Base-by-base conservation (phyloP, 2,888 invertebrate genomes). In the Eupithecia exiguata region DNA sequence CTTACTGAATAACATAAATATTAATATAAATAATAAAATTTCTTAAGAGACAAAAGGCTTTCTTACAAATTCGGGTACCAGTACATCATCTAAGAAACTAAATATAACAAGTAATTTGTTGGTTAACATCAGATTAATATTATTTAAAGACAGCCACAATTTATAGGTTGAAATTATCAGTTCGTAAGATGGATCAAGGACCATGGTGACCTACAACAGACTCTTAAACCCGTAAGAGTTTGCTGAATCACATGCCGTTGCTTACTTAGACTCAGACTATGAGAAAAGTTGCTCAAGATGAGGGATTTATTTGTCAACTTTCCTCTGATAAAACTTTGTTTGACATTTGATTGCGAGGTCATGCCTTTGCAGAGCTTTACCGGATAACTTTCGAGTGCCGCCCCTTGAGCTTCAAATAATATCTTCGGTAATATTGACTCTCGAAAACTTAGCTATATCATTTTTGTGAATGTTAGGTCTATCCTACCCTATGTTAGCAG, bases 231-330 rank as follows among this genome's bases (percentile, higher is more conserved):
- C 65, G 21, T 35, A 38, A 25, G 21, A 40, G 14, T 40, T 12
- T 6, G 36, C 21, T 78, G 79, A 86, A 88, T 88, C 89, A 87
- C 87, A 88, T 90, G 84, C 81, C 84, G 76, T 80, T 82, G 84
- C 85, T 86, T 84, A 4, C 30, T 30, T 30, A 30, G 30, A 30
- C 30, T 30, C 4, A 82, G 82, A 82, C 91, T 91, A 91, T 89
- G 89, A 89, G 91, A 89, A 92, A 93, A 93, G 89, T 93, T 92
- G 77, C 77, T 83, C 83, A 81, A 83, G 80, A 84, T 86, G 85
- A 84, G 83, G 90, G 89, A 92, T 93, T 93, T 93, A 94, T 93
- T 93, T 93, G 92, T 93, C 92, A 91, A 93, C 92, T 93, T 93
- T 84, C 83, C 83, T 86, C 89, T 88, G 93, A 93, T 93, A 93